phyloP scores from a whole-genome alignment of 2,113 vertebrate species.

The Pyrgilauda ruficollis region DNA sequence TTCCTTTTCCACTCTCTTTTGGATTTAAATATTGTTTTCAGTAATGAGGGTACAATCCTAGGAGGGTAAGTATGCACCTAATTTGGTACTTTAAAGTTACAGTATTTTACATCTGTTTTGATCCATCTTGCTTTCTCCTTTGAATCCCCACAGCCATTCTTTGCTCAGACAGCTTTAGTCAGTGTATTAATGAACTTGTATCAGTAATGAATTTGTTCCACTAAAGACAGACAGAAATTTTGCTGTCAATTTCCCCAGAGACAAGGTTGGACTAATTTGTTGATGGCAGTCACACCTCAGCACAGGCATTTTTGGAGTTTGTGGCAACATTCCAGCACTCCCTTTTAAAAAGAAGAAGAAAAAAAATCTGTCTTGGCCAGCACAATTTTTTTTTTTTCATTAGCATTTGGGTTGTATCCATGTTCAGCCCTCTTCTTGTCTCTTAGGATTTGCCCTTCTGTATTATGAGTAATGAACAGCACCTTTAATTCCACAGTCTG shows the following conservation, averaged over 20 bases:
- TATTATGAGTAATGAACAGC: neutral
- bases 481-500: neutral
- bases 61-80: neutral
- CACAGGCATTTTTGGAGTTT: neutral
- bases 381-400: neutral
- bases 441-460: neutral
- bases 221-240: neutral
- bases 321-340: neutral
- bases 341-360: neutral
- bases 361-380: neutral
- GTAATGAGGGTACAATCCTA: neutral
- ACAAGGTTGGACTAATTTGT: neutral
- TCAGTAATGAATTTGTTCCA: neutral
- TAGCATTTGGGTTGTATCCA: neutral
- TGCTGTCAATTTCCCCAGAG: neutral
- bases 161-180: neutral
- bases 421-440: neutral
- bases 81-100: neutral
- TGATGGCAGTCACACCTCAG: neutral
- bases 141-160: neutral
- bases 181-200: neutral
- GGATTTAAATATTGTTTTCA: slow-evolving; percentile 19
- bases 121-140: neutral
- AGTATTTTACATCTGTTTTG: neutral
- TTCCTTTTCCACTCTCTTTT: slow-evolving; percentile 9